Base-by-base conservation (phyloP, 2,113 vertebrate genomes). In the Neodontobutis hainanensis region DNA sequence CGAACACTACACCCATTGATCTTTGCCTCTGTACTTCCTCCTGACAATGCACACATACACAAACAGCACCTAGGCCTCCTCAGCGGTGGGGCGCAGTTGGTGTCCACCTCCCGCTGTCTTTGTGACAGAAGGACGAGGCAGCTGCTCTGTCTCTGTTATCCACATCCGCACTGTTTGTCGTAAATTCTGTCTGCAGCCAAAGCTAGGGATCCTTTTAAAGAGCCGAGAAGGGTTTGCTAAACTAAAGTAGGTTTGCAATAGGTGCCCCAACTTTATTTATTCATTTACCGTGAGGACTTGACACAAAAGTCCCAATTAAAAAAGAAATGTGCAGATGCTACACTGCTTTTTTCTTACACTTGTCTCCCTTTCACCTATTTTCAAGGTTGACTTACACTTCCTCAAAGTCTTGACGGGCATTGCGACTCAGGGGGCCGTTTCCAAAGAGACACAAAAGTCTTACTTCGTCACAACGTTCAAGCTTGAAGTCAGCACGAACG, bases 401-500 rank as follows among this genome's bases (percentile, higher is more conserved):
- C 92, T 99, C 15, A 99, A 96, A 27, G 82, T 99, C 49, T 91
- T 99, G 73, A 98, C 96, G 0, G 96, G 97, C 57, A 95, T 99
- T 27, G 94, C 96, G 27, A 99, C 96, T 0, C 97, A 99, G 80
- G 97, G 97, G 1, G 97, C 97, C 15, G 81, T 97, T 81, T 99
- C 97, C 1, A 95, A 95, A 78, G 96, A 98, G 83, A 99, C 97
- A 0, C 93, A 94, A 83, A 96, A 94, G 61, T 94, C 93, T 44
- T 99, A 99, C 85, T 98, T 95, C 6, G 94, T 99, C 79, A 96
- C 93, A 64, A 94, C 95, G 32, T 99, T 98, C 86, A 99, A 98
- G 79, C 90, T 99, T 89, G 97, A 99, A 84, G 93, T 98, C 92
- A 99, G 97, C 94, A 97, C 97, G 48, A 99, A 98, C 0, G 97